Evolutionary conservation across 37 sponge, comb jelly and placozoan genomes (phyloP), one percentile per base, ranked within the genome.

Genomic region (Halichondria panicea): DNA sequence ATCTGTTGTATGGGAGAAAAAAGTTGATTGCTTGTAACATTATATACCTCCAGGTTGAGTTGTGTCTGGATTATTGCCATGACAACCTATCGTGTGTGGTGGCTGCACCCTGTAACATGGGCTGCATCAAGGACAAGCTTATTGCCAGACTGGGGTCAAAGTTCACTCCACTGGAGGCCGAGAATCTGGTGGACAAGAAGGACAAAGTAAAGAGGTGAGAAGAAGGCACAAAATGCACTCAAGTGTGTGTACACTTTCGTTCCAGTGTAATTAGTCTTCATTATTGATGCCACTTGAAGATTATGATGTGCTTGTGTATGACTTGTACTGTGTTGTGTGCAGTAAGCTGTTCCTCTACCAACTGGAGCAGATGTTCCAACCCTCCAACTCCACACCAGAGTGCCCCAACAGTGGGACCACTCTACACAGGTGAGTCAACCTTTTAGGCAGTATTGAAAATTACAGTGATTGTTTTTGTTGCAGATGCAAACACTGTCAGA

Each of bases 121-220:
- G 80, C 59, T 90, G 93, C 61, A 79, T 96, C 40, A 80, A 58
- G 52, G 82, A 80, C 21, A 54, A 45, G 0, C 68, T 90, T 32
- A 13, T 86, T 13, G 28, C 43, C 4, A 84, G 81, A 86, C 80
- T 31, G 19, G 66, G 21, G 44, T 12, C 66, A 6, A 84, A 79
- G 34, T 92, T 93, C 55, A 81, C 91, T 19, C 86, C 83, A 8
- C 43, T 67, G 8, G 89, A 96, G 53, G 65, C 87, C 28, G 97
- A 92, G 68, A 58, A 43, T 0, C 63, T 92, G 32, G 44, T 43
- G 15, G 94, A 96, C 69, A 76, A 70, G 62, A 92, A 81, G 63
- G 93, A 96, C 81, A 92, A 78, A 62, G 72, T 96, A 21, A 92
- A 84, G 57, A 92, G 89, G 93, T 93, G 22, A n/a, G 42, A 1